Evolutionary conservation across 2,888 invertebrate species (phyloP).

Genomic region (Dicycla oo): DNA sequence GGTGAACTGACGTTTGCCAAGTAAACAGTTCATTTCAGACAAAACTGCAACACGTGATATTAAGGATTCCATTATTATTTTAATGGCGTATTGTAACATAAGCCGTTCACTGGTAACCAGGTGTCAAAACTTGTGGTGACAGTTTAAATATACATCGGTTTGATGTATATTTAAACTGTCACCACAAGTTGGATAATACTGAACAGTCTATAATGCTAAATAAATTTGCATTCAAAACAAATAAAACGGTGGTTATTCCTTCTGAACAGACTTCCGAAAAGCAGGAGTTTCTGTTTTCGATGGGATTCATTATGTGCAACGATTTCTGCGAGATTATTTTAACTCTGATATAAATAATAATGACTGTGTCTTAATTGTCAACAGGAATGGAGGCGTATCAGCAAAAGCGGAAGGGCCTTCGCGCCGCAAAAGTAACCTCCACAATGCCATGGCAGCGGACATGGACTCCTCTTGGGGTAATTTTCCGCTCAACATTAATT

Average conservation of each 20-base stretch:
- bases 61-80: conserved; percentile 38
- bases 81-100: conserved; percentile 37
- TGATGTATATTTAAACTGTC: too few relatives aligned
- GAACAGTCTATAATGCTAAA: conserved; percentile 1
- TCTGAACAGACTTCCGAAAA: conserved; percentile 2
- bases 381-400: conserved; percentile 87
- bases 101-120: conserved; percentile 25
- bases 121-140: conserved; percentile 39
- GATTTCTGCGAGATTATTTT: conserved; percentile 11
- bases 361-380: conserved; percentile 42
- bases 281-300: neutral
- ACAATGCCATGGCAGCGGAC: conserved; percentile 90
- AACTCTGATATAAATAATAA: conserved; percentile 35
- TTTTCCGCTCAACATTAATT: conserved; percentile 48
- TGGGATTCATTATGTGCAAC: neutral
- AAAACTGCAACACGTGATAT: conserved; percentile 18
- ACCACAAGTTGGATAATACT: conserved; percentile 19
- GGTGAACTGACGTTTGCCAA: conserved; percentile 11
- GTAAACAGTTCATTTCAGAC: conserved; percentile 25
- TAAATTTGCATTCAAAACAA: conserved; percentile 28
- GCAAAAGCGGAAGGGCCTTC: conserved; percentile 92
- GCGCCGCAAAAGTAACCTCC: conserved; percentile 93
- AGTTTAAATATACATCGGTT: conserved; percentile 35
- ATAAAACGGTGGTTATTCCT: neutral
- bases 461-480: conserved; percentile 88